A percentile compares a stretch with the other conserved stretches of the same genome.
phyloP scores from a whole-genome alignment of 23 tunicate genomes.

The Aplidium turbinatum region DNA sequence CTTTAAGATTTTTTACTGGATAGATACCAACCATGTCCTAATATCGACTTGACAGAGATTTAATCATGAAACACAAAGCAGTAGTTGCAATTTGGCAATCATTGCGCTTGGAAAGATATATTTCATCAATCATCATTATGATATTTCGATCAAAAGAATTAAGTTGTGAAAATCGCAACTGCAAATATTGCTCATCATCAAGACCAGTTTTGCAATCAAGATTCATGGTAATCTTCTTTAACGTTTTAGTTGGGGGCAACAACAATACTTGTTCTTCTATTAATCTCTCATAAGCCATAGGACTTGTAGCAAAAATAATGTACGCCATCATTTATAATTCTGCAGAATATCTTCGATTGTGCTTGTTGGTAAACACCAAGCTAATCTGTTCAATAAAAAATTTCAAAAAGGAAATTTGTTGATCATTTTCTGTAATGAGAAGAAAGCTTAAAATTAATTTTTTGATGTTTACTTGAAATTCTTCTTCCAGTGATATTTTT shows the following conservation, averaged over 20 bases:
- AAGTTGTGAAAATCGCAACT: slow-evolving; percentile 15
- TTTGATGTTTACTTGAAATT: too few relatives aligned
- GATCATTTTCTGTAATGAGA: neutral
- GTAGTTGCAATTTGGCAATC: slow-evolving; percentile 12
- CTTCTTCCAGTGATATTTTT: too few relatives aligned
- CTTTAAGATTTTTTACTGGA: slow-evolving; percentile 15
- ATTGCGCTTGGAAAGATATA: slow-evolving; percentile 4
- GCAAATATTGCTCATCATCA: slow-evolving; percentile 1
- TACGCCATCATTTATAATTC: slow-evolving; percentile 15
- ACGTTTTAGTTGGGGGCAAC: slow-evolving; percentile 28
- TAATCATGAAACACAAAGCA: slow-evolving; percentile 3
- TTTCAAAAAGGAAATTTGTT: slow-evolving; percentile 15
- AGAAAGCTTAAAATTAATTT: neutral
- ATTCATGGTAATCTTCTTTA: slow-evolving; percentile 10
- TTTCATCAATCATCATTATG: slow-evolving; percentile 15
- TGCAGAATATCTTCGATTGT: slow-evolving; percentile 10
- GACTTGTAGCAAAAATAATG: slow-evolving; percentile 10
- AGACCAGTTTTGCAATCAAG: slow-evolving; percentile 7
- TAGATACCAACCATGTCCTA: slow-evolving; percentile 26
- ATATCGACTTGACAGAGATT: slow-evolving; percentile 3
- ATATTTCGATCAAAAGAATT: slow-evolving; percentile 19
- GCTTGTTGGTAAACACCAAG: slow-evolving; percentile 3
- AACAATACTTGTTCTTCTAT: slow-evolving; percentile 17
- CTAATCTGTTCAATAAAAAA: slow-evolving; percentile 18
- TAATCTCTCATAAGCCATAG: slow-evolving; percentile 18